Percentiles rank a stretch among this genome's conserved stretches.
These are phyloP conservation scores for Heliconius sara DNA, from an alignment of 2,888 invertebrate species.

Conservation along the genomic window DNA sequence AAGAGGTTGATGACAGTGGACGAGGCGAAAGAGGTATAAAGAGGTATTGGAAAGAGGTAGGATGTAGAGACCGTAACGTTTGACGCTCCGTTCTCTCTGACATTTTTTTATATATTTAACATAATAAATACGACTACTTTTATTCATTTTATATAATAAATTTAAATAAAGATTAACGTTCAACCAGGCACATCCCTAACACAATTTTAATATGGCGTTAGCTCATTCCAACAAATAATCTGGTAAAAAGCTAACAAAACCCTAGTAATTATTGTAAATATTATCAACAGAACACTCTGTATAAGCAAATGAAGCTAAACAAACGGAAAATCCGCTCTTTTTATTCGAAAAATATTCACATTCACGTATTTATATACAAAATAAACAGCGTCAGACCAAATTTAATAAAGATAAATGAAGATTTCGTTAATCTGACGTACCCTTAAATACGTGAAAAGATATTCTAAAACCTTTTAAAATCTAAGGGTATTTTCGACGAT, in stretches of 20 bases:
- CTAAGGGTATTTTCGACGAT: constrained; percentile 37
- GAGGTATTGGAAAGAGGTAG: too few species aligned
- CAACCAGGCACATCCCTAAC: background rate
- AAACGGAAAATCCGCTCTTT: background rate
- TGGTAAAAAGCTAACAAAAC: too few species aligned
- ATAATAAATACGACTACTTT: too few species aligned
- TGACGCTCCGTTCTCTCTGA: too few species aligned
- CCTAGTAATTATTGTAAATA: background rate
- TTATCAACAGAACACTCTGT: background rate
- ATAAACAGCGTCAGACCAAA: constrained; percentile 2
- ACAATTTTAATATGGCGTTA: too few species aligned
- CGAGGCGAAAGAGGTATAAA: too few species aligned
- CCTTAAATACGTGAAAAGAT: constrained; percentile 30
- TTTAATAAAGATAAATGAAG: constrained; percentile 20
- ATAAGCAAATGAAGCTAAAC: background rate
- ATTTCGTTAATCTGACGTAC: constrained; percentile 11
- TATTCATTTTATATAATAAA: too few species aligned
- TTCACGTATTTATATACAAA: background rate
- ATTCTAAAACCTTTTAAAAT: constrained; percentile 42
- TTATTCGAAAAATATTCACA: background rate
- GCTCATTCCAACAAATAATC: too few species aligned
- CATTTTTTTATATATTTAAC: too few species aligned
- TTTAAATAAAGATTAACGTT: background rate
- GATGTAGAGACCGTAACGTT: too few species aligned
- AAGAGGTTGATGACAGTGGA: too few species aligned